These are phyloP conservation scores for Brachionus asplanchnoidis DNA, from an alignment of 1,140 invertebrate genomes.

Conservation along the genomic window DNA sequence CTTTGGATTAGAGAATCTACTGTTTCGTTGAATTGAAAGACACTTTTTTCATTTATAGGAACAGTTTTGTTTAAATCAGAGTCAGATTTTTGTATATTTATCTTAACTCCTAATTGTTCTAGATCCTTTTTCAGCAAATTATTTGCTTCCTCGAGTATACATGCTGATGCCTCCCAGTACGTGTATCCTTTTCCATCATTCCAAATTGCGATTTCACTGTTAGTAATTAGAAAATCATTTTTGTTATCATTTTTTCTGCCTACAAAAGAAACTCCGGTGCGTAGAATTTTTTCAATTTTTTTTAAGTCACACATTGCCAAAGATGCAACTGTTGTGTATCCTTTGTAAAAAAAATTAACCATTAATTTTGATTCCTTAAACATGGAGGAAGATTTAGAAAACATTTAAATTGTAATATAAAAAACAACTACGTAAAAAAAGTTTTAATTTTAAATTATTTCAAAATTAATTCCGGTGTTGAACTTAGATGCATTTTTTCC, in stretches of 20 bases:
- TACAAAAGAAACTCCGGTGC: conserved; percentile 51
- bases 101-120: conserved; percentile 47
- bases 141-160: conserved; percentile 75
- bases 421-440: no score
- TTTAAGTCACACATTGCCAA: conserved; percentile 34
- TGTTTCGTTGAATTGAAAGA: conserved; percentile 25
- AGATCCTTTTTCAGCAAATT: conserved; percentile 51
- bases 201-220: conserved; percentile 61
- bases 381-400: neutral
- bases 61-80: neutral
- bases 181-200: conserved; percentile 70
- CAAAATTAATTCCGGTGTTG: no score
- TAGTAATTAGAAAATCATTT: conserved; percentile 64
- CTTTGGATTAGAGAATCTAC: neutral
- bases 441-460: no score
- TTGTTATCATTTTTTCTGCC: conserved; percentile 69
- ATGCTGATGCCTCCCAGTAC: conserved; percentile 70
- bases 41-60: neutral
- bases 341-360: neutral
- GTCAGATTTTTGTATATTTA: neutral
- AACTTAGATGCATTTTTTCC: no score
- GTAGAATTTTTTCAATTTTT: conserved; percentile 27
- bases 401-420: neutral
- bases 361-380: neutral
- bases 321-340: conserved; percentile 27